Conservation (phyloP, 2,113 vertebrate genomes). For the Merops nubicus region DNA sequence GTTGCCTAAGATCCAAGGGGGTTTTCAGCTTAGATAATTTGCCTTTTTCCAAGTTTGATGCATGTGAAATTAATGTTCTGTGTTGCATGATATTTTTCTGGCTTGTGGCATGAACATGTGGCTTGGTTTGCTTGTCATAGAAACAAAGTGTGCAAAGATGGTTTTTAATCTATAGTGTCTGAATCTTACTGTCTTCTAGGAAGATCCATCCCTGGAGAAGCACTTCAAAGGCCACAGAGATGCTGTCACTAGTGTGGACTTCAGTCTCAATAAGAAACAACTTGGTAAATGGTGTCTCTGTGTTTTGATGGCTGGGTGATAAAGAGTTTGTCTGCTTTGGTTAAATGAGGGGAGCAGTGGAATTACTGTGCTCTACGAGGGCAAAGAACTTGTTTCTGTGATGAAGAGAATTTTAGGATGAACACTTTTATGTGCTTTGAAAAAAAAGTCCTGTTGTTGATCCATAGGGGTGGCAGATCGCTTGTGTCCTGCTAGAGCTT, state of each 20-base stretch:
- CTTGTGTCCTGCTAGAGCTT: not conserved
- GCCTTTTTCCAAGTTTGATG: not conserved
- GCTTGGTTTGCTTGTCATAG: not conserved
- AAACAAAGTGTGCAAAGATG: not conserved
- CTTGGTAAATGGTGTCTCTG: conserved; percentile 78
- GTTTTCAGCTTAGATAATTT: not conserved
- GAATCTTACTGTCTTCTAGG: conserved; percentile 70
- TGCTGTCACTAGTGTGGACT: conserved; percentile 88
- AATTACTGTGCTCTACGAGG: not conserved
- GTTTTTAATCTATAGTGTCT: not conserved
- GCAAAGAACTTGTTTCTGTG: not conserved
- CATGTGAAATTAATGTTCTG: not conserved
- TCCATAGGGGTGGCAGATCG: not conserved
- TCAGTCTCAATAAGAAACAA: conserved; percentile 89
- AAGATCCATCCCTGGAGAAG: conserved; percentile 89
- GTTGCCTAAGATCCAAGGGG: too few species aligned
- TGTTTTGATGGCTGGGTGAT: not conserved
- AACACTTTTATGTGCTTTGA: not conserved
- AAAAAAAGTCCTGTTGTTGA: not conserved
- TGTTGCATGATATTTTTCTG: not conserved
- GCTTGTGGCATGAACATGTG: not conserved
- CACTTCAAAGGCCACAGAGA: conserved; percentile 95
- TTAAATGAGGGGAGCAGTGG: not conserved
- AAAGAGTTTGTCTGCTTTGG: not conserved
- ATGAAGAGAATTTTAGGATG: not conserved